Evolutionary conservation across 2,888 invertebrate species (phyloP).

Genomic region (Lasius fuliginosus): DNA sequence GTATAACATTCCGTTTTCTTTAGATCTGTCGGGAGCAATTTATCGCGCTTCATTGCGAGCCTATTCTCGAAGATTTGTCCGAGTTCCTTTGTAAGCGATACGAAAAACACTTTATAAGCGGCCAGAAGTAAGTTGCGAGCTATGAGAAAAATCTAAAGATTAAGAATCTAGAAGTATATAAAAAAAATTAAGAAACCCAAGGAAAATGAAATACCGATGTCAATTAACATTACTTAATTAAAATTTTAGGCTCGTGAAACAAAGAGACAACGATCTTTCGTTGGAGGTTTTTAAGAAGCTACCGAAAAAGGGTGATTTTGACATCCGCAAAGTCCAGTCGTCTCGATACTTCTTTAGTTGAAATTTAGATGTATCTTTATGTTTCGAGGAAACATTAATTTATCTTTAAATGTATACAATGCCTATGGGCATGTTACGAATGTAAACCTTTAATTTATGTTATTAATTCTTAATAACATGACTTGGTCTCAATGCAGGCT

Average conservation of each 20-base stretch:
- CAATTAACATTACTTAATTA: conserved; percentile 34
- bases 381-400: background rate
- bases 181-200: background rate
- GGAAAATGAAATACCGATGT: background rate
- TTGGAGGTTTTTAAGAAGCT: conserved; percentile 89
- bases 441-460: background rate
- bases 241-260: conserved; percentile 10
- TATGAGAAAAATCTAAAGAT: conserved; percentile 4
- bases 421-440: background rate
- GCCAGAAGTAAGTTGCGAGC: conserved; percentile 47
- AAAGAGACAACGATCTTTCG: conserved; percentile 82
- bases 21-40: conserved; percentile 99
- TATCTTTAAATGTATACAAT: background rate
- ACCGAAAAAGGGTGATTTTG: conserved; percentile 92
- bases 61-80: conserved; percentile 96
- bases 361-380: conserved; percentile 45
- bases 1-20: conserved; percentile 68
- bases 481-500: background rate
- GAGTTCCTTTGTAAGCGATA: conserved; percentile 91
- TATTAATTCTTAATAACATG: background rate
- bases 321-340: conserved; percentile 91
- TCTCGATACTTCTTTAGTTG: conserved; percentile 96
- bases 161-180: background rate
- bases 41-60: conserved; percentile 97
- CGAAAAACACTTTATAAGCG: background rate